Conservation (phyloP, 1,140 invertebrate species). For the Harpegnathos saltator region DNA sequence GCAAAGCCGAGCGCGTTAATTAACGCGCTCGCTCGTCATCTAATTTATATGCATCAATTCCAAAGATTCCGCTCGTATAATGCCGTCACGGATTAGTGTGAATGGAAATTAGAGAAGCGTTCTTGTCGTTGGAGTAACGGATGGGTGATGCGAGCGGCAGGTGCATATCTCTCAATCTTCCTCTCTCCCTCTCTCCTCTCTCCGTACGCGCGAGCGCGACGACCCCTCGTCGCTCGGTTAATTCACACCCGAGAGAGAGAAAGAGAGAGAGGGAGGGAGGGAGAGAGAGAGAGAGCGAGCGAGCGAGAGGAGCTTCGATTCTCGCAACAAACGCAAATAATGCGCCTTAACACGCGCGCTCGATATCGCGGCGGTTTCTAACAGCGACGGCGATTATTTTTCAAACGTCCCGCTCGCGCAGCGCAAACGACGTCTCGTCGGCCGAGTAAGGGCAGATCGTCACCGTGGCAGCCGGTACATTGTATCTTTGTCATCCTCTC, state of each 20-base stretch:
- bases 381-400: slow-evolving; percentile 44
- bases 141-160: slow-evolving; percentile 60
- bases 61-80: slow-evolving; percentile 28
- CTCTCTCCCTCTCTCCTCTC: slow-evolving; percentile 16
- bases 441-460: slow-evolving; percentile 36
- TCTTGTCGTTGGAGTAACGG: slow-evolving; percentile 64
- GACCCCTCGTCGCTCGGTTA: slow-evolving; percentile 57
- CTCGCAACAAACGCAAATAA: no score
- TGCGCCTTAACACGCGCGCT: slow-evolving; percentile 47
- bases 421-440: slow-evolving; percentile 23
- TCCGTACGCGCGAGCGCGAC: background rate
- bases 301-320: no score
- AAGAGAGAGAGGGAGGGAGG: no score
- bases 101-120: slow-evolving; percentile 62
- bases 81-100: slow-evolving; percentile 61
- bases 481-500: slow-evolving; percentile 48
- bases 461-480: slow-evolving; percentile 19
- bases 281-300: no score
- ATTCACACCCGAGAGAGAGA: slow-evolving; percentile 64
- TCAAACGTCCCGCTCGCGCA: background rate
- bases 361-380: slow-evolving; percentile 49
- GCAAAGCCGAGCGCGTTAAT: slow-evolving; percentile 24
- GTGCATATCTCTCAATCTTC: slow-evolving; percentile 66
- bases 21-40: slow-evolving; percentile 39
- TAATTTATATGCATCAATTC: slow-evolving; percentile 45